These are phyloP conservation scores for Megaustenia siamemsis DNA, from an alignment of 2,888 invertebrate genomes.

Conservation along the genomic window DNA sequence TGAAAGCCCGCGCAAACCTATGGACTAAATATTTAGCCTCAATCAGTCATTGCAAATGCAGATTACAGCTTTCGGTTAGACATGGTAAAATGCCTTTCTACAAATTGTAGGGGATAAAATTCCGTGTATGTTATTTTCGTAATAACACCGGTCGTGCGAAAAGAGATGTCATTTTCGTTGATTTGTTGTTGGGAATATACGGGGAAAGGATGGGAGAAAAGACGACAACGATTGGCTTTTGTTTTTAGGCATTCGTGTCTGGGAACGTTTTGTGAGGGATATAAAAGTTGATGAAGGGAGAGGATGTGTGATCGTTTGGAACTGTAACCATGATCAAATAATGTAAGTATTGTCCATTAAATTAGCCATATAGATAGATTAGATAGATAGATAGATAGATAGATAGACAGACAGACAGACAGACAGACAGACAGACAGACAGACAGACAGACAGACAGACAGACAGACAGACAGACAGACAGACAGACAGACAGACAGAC, in stretches of 20 bases:
- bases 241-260: too few species aligned
- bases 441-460: conserved; percentile 3
- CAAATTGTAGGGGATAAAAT: conserved; percentile 28
- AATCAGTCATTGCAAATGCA: conserved; percentile 15
- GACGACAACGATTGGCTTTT: too few species aligned
- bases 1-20: not conserved
- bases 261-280: not conserved
- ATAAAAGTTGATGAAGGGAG: not conserved
- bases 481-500: not conserved
- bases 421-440: not conserved
- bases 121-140: not conserved
- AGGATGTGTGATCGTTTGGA: too few species aligned
- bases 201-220: too few species aligned
- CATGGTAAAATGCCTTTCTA: not conserved
- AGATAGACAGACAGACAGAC: too few species aligned
- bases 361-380: too few species aligned
- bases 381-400: too few species aligned
- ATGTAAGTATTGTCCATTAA: too few species aligned
- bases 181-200: too few species aligned
- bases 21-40: not conserved
- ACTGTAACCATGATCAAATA: too few species aligned
- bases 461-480: not conserved
- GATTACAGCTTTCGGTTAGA: conserved; percentile 9
- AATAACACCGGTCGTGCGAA: conserved; percentile 16
- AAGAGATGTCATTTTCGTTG: not conserved